Percentiles rank a stretch among this genome's conserved stretches.
Conservation (phyloP, 2,888 invertebrate species). For the Coronaproctus castanopsis region DNA sequence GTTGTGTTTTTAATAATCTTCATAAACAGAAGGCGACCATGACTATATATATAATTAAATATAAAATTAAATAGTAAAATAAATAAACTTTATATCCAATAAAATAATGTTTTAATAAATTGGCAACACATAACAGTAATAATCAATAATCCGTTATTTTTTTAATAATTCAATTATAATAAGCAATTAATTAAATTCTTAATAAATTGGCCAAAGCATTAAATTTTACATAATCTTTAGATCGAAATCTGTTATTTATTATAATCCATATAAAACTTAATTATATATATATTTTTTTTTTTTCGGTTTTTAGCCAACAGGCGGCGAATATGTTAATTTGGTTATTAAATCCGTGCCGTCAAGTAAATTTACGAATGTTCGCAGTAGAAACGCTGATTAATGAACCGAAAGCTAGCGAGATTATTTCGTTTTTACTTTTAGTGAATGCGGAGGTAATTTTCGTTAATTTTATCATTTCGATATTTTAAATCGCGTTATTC, state of each 20-base stretch:
- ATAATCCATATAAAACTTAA: not conserved
- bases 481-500: not conserved
- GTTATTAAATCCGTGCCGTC: conserved; percentile 30
- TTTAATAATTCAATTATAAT: too few relatives aligned
- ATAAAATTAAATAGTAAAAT: too few relatives aligned
- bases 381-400: conserved; percentile 29
- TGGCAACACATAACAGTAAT: too few relatives aligned
- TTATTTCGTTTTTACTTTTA: conserved; percentile 27
- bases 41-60: too few relatives aligned
- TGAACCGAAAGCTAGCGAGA: conserved; percentile 28
- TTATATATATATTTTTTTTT: not conserved
- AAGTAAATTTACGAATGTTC: conserved; percentile 28
- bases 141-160: too few relatives aligned
- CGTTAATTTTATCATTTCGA: not conserved
- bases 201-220: conserved; percentile 21
- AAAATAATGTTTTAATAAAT: too few relatives aligned
- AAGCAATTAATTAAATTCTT: too few relatives aligned
- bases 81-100: too few relatives aligned
- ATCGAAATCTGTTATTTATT: not conserved
- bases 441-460: conserved; percentile 27
- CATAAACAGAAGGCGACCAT: too few relatives aligned
- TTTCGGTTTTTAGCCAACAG: conserved; percentile 24
- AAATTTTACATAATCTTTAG: conserved; percentile 18
- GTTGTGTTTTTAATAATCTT: too few relatives aligned
- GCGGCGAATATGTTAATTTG: conserved; percentile 30